Percentiles rank a stretch among this genome's conserved stretches.
Conservation (phyloP, 2,888 invertebrate genomes). For the Cheilosia grossa region DNA sequence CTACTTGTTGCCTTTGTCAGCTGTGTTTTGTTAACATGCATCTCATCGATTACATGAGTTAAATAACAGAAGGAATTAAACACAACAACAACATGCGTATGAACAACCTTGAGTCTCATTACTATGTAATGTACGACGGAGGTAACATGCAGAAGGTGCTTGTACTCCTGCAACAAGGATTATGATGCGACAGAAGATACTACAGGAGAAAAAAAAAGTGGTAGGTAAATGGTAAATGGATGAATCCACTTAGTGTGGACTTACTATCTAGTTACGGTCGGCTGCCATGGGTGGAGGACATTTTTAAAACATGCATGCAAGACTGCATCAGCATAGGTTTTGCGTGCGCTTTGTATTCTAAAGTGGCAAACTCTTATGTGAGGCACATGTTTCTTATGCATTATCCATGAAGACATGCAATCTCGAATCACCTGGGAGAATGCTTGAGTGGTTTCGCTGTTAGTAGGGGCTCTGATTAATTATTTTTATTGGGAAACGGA, state of each 20-base stretch:
- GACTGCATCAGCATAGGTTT: slow-evolving; percentile 21
- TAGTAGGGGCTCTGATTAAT: slow-evolving; percentile 20
- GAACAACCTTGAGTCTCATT: slow-evolving; percentile 72
- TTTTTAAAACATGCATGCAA: slow-evolving; percentile 55
- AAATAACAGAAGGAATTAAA: slow-evolving; percentile 26
- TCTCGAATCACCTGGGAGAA: slow-evolving; percentile 13
- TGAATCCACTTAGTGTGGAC: slow-evolving; percentile 63
- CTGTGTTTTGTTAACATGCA: slow-evolving; percentile 59
- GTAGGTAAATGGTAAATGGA: slow-evolving; percentile 58
- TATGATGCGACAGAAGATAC: slow-evolving; percentile 58
- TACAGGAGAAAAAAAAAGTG: slow-evolving; percentile 7
- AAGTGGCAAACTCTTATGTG: slow-evolving; percentile 45
- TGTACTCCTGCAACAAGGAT: slow-evolving; percentile 63
- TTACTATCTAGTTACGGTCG: slow-evolving; percentile 49
- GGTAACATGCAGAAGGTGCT: slow-evolving; percentile 65
- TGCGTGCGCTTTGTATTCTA: slow-evolving; percentile 52
- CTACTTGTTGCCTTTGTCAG: slow-evolving; percentile 38
- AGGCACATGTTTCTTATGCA: slow-evolving; percentile 67
- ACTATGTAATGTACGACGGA: slow-evolving; percentile 54
- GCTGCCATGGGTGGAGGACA: slow-evolving; percentile 38
- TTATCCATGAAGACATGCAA: slow-evolving; percentile 47
- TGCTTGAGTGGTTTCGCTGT: slow-evolving; percentile 1
- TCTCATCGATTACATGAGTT: slow-evolving; percentile 59
- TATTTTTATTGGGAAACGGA: slow-evolving; percentile 25
- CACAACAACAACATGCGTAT: slow-evolving; percentile 21